phyloP scores from a whole-genome alignment of 2,888 invertebrate species.

The Disparrhopalites patrizii region DNA sequence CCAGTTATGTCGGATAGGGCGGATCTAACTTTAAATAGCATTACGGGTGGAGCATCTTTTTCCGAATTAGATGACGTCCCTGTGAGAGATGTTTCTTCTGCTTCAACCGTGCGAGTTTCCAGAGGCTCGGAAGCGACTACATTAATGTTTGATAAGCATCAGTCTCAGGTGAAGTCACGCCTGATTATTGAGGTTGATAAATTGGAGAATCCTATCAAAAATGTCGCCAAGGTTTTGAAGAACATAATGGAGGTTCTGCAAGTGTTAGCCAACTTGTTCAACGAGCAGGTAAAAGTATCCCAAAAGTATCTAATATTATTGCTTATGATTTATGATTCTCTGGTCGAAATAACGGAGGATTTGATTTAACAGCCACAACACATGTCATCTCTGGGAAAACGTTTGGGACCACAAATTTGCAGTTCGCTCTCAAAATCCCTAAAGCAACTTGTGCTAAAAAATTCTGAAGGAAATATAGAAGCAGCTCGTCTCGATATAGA shows the following conservation, averaged over 20 bases:
- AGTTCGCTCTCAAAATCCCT: constrained; percentile 39
- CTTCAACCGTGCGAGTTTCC: background rate
- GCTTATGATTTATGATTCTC: constrained; percentile 1
- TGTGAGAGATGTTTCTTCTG: background rate
- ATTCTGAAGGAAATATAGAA: constrained; percentile 35
- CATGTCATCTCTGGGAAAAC: constrained; percentile 24
- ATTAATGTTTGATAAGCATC: background rate
- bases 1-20: background rate
- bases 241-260: constrained; percentile 31
- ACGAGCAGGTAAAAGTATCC: constrained; percentile 19
- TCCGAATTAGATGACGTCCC: background rate
- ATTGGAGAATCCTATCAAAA: background rate
- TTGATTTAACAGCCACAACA: constrained; percentile 29
- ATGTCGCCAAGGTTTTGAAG: constrained; percentile 29
- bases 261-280: constrained; percentile 27
- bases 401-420: constrained; percentile 34
- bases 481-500: constrained; percentile 33
- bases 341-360: too few relatives aligned
- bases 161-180: background rate
- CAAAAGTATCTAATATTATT: background rate
- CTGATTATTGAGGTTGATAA: background rate
- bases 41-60: background rate
- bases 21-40: background rate
- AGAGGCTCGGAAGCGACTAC: background rate
- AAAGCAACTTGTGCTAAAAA: constrained; percentile 38